Evolutionary conservation across 2,888 invertebrate species (phyloP), one percentile per base, ranked within the genome.

Genomic region (Patella depressa): DNA sequence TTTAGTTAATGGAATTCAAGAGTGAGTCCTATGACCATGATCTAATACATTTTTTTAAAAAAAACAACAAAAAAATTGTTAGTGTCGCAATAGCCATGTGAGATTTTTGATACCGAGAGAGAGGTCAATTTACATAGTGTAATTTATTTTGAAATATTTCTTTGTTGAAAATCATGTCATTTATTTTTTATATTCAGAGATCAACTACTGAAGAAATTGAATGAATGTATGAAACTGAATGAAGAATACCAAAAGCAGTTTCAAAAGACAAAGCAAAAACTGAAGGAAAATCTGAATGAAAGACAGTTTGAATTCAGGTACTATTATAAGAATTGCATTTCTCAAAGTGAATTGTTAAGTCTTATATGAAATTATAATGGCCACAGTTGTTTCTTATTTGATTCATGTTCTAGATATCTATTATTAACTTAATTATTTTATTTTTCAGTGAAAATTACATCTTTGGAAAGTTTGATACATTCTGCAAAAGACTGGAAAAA

Each of bases 381-480:
- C 34, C 34, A 45, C 34, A 4, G 34, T 45, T 45, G 0, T 45
- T 45, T 45, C 45, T 45, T 45, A 45, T 45, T 45, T 45, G 9
- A 45, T 45, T 45, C 9, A 9, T 45, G 7, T 45, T 45, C 9
- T 9, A 45, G 0, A 45, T 45, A 0, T 45, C 45, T 45, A 45
- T 45, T n/a, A n/a, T n/a, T n/a, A 24, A 19, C 5, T 71, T n/a
- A 14, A 24, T 14, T 24, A 7, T 29, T 11, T 17, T 73, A 9
- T 70, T 57, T 82, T 84, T 45, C 82, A 97, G 97, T 2, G 98
- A 98, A 92, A 98, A 98, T 90, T 98, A 98, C 89, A 98, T 98
- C 0, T 98, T 98, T 91, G 98, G 98, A 59, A 97, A 98, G 93
- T 98, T 98, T 88, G 97, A 98, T 89, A 95, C 96, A 0, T 98